Base-by-base conservation (phyloP, 1,140 invertebrate species). In the Drosophila rufa region DNA sequence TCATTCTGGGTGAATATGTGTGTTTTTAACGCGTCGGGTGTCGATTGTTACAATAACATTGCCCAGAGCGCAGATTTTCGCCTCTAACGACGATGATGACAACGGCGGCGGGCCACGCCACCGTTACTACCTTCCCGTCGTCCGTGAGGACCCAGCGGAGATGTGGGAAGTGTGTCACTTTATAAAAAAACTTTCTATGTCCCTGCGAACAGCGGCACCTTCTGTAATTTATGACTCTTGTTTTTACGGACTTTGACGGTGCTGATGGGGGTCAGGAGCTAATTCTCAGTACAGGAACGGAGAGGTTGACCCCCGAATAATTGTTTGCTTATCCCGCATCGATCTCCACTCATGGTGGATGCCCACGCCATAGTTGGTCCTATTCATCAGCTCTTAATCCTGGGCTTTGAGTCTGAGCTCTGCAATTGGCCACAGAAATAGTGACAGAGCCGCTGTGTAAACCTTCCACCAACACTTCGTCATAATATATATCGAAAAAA, bases 1-100 rank as follows among this genome's bases (percentile, higher is more conserved):
- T 38, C 33, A 43, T 43, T 43, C 64, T 46, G 53, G 55, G n/a
- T 58, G 45, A 22, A 50, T 71, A 42, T 73, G 69, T 73, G 69
- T 71, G 68, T 40, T 59, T 73, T 73, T 73, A 73, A 73, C 70
- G 81, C 78, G 82, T 71, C 64, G 84, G 85, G 84, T 85, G 85
- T 89, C 79, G 85, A 89, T 89, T 89, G 84, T 85, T 71, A 90
- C 85, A 90, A 90, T 79, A 89, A 89, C 85, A 84, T 81, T 59
- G 85, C 84, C 84, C 84, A 81, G 58, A 73, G 84, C 78, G 78
- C 74, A 83, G 83, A 90, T 89, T 89, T 89, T 78, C 56, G 77
- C 81, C 84, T 84, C 60, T 83, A 84, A 81, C 84, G 84, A 78
- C 48, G 59, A 77, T 56, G 73, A 46, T 61, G 76, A 73, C 46